Conservation (phyloP, 2,888 invertebrate species). For the Branchellion lobata region DNA sequence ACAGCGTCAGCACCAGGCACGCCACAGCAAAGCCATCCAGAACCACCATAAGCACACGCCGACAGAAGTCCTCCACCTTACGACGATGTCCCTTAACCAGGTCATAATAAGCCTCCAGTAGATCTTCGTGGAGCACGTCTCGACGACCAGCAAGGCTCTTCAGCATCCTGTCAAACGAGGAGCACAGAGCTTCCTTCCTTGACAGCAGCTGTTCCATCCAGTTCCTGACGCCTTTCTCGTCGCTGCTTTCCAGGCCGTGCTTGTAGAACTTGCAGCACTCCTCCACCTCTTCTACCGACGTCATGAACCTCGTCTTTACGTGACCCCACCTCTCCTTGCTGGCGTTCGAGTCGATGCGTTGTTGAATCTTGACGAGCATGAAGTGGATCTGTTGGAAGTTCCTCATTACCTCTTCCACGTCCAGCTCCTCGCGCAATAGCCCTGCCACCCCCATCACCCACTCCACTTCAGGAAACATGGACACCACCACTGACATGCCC, state of each 20-base stretch:
- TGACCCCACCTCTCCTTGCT: not conserved
- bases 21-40: conserved; percentile 4
- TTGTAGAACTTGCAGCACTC: not conserved
- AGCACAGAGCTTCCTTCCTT: not conserved
- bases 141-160: not conserved
- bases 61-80: conserved; percentile 3
- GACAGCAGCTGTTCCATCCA: not conserved
- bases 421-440: not conserved
- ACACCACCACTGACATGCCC: not conserved
- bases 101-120: not conserved
- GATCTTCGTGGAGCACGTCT: not conserved
- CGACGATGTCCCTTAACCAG: not conserved
- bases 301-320: not conserved
- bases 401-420: not conserved
- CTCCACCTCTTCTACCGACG: not conserved
- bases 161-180: not conserved
- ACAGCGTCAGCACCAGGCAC: not conserved
- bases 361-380: not conserved
- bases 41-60: not conserved
- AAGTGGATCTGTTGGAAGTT: not conserved
- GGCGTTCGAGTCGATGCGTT: not conserved
- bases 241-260: not conserved
- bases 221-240: not conserved
- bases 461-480: not conserved
- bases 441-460: not conserved